phyloP scores from a whole-genome alignment of 2,888 invertebrate species.

The Acanthopleura granulata region DNA sequence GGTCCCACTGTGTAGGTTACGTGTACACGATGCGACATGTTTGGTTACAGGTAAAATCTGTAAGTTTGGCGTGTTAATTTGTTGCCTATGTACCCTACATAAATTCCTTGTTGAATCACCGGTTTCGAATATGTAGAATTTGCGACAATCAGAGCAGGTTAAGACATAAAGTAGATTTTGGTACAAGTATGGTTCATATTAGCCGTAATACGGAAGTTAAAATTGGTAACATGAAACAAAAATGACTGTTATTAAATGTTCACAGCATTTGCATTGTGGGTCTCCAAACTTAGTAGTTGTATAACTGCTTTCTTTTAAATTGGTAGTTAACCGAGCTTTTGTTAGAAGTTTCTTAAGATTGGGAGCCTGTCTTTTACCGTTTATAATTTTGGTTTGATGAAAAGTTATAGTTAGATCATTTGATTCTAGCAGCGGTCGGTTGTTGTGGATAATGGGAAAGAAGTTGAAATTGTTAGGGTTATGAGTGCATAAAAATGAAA shows the following conservation, averaged over 20 bases:
- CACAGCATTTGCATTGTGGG: not conserved
- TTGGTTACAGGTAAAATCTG: too few relatives aligned
- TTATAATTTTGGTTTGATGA: not conserved
- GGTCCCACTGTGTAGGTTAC: too few relatives aligned
- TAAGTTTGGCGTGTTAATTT: not conserved
- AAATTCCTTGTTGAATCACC: not conserved
- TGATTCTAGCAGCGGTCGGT: not conserved
- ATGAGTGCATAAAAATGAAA: not conserved
- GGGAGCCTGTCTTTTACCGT: not conserved
- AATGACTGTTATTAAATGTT: not conserved
- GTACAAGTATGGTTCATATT: not conserved
- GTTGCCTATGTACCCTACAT: slow-evolving; percentile 1
- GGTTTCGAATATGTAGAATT: not conserved
- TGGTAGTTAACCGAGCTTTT: not conserved
- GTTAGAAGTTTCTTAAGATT: not conserved
- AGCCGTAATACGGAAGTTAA: not conserved
- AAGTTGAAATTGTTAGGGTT: not conserved
- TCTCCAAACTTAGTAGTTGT: not conserved
- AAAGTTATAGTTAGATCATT: not conserved
- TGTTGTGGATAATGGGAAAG: not conserved
- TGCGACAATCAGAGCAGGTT: not conserved
- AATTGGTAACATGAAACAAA: not conserved
- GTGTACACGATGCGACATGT: too few relatives aligned
- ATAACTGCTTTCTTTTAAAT: not conserved
- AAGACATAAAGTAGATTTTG: not conserved